These are phyloP conservation scores for Ctenodactylus gundi DNA, from an alignment of 2,113 vertebrate species.

Conservation along the genomic window DNA sequence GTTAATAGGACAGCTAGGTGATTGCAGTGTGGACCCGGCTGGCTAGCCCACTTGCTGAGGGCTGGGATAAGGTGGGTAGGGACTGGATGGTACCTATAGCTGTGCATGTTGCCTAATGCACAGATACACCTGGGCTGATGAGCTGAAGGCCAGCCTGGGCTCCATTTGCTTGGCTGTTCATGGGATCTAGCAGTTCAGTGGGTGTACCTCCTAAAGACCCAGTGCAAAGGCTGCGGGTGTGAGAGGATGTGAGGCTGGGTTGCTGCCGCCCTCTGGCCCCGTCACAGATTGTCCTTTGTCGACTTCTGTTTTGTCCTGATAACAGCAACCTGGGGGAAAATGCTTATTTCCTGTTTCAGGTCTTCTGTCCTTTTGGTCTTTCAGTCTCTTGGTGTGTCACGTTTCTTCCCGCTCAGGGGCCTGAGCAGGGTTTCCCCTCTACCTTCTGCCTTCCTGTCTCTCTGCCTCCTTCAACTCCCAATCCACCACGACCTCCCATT, in stretches of 20 bases:
- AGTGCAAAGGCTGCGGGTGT: rapidly evolving
- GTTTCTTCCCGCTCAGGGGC: neutral
- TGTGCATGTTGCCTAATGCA: neutral
- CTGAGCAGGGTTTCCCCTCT: neutral
- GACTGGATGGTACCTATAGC: rapidly evolving
- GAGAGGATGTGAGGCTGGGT: neutral
- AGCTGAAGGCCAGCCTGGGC: neutral
- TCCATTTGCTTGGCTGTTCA: neutral
- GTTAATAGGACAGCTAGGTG: neutral
- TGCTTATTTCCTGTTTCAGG: neutral
- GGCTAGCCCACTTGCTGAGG: neutral
- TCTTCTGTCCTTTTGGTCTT: slow-evolving; percentile 16
- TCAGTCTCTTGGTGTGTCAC: neutral
- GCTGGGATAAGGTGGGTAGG: neutral
- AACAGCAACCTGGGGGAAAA: neutral
- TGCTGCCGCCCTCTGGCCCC: neutral
- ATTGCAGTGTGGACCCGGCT: neutral
- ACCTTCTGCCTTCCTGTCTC: neutral
- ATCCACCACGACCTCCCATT: neutral
- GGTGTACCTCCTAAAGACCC: neutral
- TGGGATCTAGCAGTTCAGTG: too few species aligned
- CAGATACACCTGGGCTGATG: neutral
- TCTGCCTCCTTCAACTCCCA: neutral
- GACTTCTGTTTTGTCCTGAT: neutral
- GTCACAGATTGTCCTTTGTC: neutral